A percentile compares a stretch with the other conserved stretches of the same genome.
phyloP scores from a whole-genome alignment of 2,113 vertebrate genomes.

The Brachionichthys hirsutus region DNA sequence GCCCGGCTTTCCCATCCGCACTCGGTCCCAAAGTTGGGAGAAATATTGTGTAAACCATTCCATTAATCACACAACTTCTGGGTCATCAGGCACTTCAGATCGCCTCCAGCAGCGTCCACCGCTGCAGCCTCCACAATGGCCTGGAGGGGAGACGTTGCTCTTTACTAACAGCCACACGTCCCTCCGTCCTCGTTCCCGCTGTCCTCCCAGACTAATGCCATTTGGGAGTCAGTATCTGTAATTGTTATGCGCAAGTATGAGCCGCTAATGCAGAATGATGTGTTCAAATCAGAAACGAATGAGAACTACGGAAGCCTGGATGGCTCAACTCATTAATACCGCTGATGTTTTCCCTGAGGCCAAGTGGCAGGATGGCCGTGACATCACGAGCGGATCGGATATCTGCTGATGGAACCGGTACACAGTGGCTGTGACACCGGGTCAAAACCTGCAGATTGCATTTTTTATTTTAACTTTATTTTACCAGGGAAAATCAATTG shows the following conservation, averaged over 20 bases:
- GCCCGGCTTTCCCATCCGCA: conserved; percentile 18
- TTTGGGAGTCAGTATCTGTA: conserved; percentile 23
- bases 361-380: conserved; percentile 5
- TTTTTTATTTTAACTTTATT: no score
- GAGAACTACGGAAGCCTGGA: conserved; percentile 27
- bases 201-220: neutral
- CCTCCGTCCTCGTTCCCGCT: neutral
- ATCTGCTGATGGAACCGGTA: no score
- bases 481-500: no score
- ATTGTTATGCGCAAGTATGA: conserved; percentile 8
- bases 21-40: conserved; percentile 41
- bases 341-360: conserved; percentile 20
- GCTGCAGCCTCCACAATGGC: conserved; percentile 54
- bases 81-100: conserved; percentile 65
- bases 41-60: conserved; percentile 54
- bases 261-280: conserved; percentile 40
- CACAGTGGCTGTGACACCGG: no score
- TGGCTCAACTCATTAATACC: conserved; percentile 14
- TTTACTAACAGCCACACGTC: conserved; percentile 41
- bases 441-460: no score
- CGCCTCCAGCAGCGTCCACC: conserved; percentile 55
- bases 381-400: conserved; percentile 42
- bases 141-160: conserved; percentile 52
- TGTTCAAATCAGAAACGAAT: conserved; percentile 54
- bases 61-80: conserved; percentile 65